Conservation (phyloP, 2,113 vertebrate species). For the Sylvilagus bachmani region DNA sequence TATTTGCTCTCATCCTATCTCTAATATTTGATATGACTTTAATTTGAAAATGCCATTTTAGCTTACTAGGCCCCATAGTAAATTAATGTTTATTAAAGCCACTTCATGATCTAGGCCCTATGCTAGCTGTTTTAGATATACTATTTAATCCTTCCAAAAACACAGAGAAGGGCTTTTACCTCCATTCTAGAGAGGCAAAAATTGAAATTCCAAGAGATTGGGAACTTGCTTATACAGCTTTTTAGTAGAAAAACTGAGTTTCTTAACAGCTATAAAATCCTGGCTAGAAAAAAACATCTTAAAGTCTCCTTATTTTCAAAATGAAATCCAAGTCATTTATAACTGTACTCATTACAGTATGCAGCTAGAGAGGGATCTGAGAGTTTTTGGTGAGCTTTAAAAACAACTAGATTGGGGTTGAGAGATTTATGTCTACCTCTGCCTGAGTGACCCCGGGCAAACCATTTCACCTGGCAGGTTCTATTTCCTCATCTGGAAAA, state of each 20-base stretch:
- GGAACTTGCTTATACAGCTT: neutral
- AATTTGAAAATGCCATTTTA: conserved; percentile 61
- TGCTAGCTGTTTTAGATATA: conserved; percentile 26
- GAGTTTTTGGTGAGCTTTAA: neutral
- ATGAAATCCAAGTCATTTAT: conserved; percentile 3
- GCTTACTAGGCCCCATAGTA: neutral
- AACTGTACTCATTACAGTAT: neutral
- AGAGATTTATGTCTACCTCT: neutral
- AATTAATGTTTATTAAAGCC: conserved; percentile 60
- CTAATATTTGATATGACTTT: conserved; percentile 68
- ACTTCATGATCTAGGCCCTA: conserved; percentile 24
- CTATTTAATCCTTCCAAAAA: neutral
- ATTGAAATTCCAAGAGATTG: neutral
- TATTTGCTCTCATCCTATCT: conserved; percentile 64
- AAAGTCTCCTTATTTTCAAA: conserved; percentile 27
- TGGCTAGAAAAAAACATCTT: neutral
- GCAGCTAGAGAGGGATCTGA: neutral
- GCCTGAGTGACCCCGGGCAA: neutral
- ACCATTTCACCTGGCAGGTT: neutral
- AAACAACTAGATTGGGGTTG: neutral
- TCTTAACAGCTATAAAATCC: neutral
- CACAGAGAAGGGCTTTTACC: neutral
- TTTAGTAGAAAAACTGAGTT: conserved; percentile 24
- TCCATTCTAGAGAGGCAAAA: conserved; percentile 19
- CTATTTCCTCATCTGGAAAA: neutral